Base-by-base conservation (phyloP, 2,888 invertebrate species). In the Eristalinus aeneus region DNA sequence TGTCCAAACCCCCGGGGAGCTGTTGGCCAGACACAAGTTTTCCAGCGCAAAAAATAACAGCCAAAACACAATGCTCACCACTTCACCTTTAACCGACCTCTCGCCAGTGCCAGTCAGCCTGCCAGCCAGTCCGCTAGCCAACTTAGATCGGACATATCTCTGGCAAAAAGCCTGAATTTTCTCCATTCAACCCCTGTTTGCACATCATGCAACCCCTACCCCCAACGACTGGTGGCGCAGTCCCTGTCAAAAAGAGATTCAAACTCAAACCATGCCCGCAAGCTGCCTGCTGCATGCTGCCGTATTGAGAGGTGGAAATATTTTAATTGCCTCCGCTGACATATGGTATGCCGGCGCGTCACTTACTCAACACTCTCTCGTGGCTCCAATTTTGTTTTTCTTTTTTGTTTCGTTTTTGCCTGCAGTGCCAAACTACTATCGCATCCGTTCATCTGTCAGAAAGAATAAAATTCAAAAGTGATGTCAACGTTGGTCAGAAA, bases 261-360 rank as follows among this genome's bases (percentile, higher is more conserved):
- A 46, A 39, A 11, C 34, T n/a, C 39, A 46, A 46, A 46, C 39
- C n/a, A n/a, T 46, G 1, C n/a, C 39, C 39, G n/a, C 6, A 3
- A 46, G n/a, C n/a, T n/a, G 39, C 39, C n/a, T 46, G 39, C 2
- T 5, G 27, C 27, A 27, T 27, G 27, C 27, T 27, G 27, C 27
- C 10, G 34, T 46, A 46, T 64, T 54, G 20, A 12, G 64, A 84
- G 74, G 79, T 79, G 84, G 69, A 84, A 84, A 84, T 79, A 79
- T 84, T 81, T 85, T 85, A 85, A 85, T 81, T 85, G 85, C 73
- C 80, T 61, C 22, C 60, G 58, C 73, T 85, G 72, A 63, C 80
- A 73, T 56, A 72, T 32, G 36, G 80, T 16, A 73, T 32, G 46
- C 61, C 74, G 16, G 39, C 32, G 65, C 67, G 36, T 5, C 72